phyloP scores from a whole-genome alignment of 2,113 vertebrate genomes.

The Entelurus aequoreus region DNA sequence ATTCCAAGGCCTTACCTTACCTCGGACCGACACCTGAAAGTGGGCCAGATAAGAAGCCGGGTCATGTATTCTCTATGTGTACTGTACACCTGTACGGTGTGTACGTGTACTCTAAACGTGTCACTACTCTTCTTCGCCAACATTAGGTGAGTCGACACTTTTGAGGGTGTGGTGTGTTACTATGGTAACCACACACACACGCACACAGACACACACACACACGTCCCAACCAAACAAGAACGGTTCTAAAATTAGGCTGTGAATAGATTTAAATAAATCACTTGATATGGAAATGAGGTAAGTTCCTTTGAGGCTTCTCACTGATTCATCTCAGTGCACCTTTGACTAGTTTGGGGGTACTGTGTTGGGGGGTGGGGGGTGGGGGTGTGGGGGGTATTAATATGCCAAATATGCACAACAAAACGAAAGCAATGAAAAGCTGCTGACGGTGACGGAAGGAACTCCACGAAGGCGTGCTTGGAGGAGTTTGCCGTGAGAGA shows the following conservation, averaged over 20 bases:
- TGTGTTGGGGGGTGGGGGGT: no score
- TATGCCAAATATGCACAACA: slow-evolving; percentile 4
- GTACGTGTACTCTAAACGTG: no score
- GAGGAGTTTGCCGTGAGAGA: no score
- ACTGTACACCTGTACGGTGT: no score
- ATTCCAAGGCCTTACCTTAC: slow-evolving; percentile 32
- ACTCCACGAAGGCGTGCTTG: no score
- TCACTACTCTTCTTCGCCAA: no score
- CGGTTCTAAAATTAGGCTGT: background rate
- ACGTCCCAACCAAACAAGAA: background rate
- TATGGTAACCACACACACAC: background rate
- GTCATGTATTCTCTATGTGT: no score
- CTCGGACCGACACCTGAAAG: no score
- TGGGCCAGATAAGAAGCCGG: no score
- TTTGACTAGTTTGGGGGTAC: no score
- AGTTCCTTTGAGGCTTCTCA: background rate
- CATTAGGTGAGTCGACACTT: background rate
- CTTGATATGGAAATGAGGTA: slow-evolving; percentile 1
- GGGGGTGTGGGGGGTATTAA: background rate
- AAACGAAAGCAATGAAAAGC: background rate
- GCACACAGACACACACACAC: background rate
- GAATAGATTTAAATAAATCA: slow-evolving; percentile 1
- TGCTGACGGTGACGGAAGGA: background rate
- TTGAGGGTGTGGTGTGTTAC: background rate
- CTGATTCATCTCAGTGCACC: background rate